Conservation (phyloP, 53 echinoderm and acorn worm genomes). For the Astropecten irregularis region DNA sequence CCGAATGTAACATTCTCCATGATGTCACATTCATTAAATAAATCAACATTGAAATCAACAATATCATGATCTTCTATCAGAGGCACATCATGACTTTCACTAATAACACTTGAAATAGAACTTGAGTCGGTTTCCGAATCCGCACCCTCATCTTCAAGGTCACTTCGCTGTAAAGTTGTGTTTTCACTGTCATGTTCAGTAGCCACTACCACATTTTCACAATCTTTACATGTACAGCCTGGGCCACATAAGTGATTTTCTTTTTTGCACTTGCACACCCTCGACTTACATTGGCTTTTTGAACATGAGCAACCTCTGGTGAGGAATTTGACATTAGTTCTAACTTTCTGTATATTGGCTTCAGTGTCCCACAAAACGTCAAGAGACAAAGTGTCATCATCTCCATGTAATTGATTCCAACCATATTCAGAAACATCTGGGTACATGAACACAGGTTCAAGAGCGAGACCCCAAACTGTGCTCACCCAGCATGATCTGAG, state of each 20-base stretch:
- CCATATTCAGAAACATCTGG: conserved; percentile 57
- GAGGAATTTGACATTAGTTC: conserved; percentile 35
- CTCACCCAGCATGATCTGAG: conserved; percentile 65
- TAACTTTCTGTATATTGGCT: conserved; percentile 50
- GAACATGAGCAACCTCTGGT: conserved; percentile 33
- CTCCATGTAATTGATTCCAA: conserved; percentile 20
- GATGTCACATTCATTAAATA: no score
- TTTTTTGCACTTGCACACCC: conserved; percentile 39
- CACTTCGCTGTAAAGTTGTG: no score
- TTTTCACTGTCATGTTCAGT: no score
- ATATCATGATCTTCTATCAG: no score
- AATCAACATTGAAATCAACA: no score
- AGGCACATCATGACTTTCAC: no score
- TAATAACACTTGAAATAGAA: no score
- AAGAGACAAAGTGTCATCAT: background rate
- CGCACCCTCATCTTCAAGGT: no score
- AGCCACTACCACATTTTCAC: conserved; percentile 43
- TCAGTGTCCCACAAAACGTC: conserved; percentile 55
- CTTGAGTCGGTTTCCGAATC: no score
- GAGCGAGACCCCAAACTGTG: conserved; percentile 47
- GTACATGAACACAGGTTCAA: conserved; percentile 8
- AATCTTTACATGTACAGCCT: conserved; percentile 13
- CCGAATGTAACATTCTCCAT: no score
- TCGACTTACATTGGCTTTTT: conserved; percentile 20
- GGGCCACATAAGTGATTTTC: background rate